phyloP scores from a whole-genome alignment of 2,113 vertebrate species.

The Trinectes maculatus region DNA sequence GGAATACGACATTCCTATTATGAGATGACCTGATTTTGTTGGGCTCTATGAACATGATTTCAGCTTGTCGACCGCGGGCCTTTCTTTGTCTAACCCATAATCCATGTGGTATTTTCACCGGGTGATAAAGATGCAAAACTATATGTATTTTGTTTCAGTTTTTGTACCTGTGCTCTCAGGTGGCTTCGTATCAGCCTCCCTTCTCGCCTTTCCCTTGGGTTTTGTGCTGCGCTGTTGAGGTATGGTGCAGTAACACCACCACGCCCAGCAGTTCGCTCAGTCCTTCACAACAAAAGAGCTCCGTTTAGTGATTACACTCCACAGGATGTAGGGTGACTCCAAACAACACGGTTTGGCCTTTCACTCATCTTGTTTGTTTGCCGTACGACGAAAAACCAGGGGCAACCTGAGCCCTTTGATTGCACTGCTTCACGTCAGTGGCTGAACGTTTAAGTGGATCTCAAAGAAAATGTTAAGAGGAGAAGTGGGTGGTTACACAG shows the following conservation, averaged over 20 bases:
- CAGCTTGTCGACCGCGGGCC: conserved; percentile 28
- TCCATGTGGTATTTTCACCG: conserved; percentile 12
- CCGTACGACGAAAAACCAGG: conserved; percentile 34
- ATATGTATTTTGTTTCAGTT: not conserved
- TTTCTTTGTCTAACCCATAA: conserved; percentile 25
- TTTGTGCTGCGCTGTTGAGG: conserved; percentile 43
- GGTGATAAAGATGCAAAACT: conserved; percentile 9
- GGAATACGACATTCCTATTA: conserved; percentile 28
- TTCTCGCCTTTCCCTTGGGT: conserved; percentile 36
- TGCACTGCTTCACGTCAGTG: conserved; percentile 21
- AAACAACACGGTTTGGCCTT: conserved; percentile 57
- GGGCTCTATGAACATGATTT: conserved; percentile 47
- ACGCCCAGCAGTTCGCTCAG: conserved; percentile 52
- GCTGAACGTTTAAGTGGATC: conserved; percentile 18
- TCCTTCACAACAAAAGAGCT: conserved; percentile 57
- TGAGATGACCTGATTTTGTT: conserved; percentile 49
- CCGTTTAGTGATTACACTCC: conserved; percentile 54
- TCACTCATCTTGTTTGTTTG: conserved; percentile 58
- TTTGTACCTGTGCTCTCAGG: not conserved
- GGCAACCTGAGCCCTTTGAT: conserved; percentile 58
- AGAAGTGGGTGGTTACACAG: too few relatives aligned
- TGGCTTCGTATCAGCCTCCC: not conserved
- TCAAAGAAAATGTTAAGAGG: not conserved
- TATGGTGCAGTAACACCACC: conserved; percentile 51
- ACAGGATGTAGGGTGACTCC: conserved; percentile 61